These are phyloP conservation scores for Lucilia sericata DNA, from an alignment of 1,140 invertebrate genomes.

Conservation along the genomic window DNA sequence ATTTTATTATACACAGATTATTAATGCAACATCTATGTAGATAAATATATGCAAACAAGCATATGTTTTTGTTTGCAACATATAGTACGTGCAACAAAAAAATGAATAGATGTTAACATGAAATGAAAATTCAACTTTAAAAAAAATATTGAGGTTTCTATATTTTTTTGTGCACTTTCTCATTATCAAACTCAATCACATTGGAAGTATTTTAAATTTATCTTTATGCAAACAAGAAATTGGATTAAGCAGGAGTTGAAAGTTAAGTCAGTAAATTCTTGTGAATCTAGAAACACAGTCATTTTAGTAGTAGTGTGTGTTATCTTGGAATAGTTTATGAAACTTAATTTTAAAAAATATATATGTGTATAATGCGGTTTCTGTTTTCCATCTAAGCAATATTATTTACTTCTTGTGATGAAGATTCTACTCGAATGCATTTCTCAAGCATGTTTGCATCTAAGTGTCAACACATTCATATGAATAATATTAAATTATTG, in stretches of 20 bases:
- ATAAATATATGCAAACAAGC: neutral
- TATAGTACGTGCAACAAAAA: neutral
- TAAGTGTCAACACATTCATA: neutral
- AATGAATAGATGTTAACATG: neutral
- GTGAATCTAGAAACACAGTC: neutral
- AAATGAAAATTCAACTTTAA: neutral
- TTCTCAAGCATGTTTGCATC: neutral
- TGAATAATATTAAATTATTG: constrained; percentile 4
- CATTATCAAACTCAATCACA: neutral
- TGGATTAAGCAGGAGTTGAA: neutral
- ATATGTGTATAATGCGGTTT: neutral
- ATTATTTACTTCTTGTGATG: neutral
- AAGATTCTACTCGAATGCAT: no score
- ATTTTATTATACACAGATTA: neutral
- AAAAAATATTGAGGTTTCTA: neutral
- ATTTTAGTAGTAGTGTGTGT: neutral
- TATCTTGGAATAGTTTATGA: neutral
- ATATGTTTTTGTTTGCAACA: neutral
- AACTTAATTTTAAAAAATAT: neutral
- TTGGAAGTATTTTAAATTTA: neutral
- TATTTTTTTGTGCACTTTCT: neutral
- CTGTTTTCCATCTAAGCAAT: neutral
- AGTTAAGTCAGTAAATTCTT: neutral
- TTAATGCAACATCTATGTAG: no score
- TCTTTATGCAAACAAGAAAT: constrained; percentile 1